Percentiles rank a stretch among this genome's conserved stretches.
Conservation (phyloP, 2,888 invertebrate species). For the Mesochorus sp. region DNA sequence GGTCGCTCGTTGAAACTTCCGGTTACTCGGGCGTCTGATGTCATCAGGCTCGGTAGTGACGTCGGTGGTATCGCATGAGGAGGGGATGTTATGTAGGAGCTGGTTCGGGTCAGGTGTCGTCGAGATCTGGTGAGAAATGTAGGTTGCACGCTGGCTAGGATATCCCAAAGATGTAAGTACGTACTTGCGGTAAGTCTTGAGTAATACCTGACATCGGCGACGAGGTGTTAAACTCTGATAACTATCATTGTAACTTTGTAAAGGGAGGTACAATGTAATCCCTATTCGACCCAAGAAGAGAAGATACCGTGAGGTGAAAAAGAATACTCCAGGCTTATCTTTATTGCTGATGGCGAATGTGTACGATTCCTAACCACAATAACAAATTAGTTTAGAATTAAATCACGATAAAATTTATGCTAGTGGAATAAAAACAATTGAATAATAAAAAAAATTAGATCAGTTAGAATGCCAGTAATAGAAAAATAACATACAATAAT, state of each 20-base stretch:
- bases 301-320: too few species aligned
- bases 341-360: too few species aligned
- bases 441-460: too few species aligned
- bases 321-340: too few species aligned
- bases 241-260: conserved; percentile 46
- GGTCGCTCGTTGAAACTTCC: conserved; percentile 45
- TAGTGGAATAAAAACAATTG: too few species aligned
- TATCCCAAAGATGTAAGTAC: conserved; percentile 21
- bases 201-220: conserved; percentile 16
- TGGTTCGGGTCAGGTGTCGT: conserved; percentile 42
- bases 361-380: too few species aligned
- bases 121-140: not conserved
- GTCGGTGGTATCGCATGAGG: not conserved
- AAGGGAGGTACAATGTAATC: conserved; percentile 16
- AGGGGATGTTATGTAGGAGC: not conserved
- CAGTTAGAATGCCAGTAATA: too few species aligned
- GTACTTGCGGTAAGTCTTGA: not conserved
- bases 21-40: conserved; percentile 21
- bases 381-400: too few species aligned
- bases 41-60: conserved; percentile 7
- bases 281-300: conserved; percentile 24
- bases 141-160: not conserved
- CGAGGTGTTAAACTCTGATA: conserved; percentile 41
- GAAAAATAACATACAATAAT: too few species aligned
- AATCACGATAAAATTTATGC: too few species aligned